Evolutionary conservation across 2,113 vertebrate genomes (phyloP).

Genomic region (Micronisus gabar): DNA sequence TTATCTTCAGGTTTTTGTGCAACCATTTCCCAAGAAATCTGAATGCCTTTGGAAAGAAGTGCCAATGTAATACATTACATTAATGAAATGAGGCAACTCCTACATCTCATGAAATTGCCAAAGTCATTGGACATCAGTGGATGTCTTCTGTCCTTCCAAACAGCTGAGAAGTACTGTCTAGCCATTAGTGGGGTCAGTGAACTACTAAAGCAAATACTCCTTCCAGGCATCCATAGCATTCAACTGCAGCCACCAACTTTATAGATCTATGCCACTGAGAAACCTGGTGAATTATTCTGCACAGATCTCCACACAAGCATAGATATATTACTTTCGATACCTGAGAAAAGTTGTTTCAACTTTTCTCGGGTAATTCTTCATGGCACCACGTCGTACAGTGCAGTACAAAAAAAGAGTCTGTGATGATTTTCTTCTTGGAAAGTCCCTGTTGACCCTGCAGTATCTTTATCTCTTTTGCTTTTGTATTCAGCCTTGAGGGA

Average conservation of each 20-base stretch:
- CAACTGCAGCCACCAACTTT: not conserved
- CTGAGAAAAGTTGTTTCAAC: not conserved
- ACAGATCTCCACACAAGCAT: not conserved
- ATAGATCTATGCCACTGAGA: not conserved
- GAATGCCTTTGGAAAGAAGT: not conserved
- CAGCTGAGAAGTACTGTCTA: not conserved
- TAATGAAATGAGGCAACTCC: not conserved
- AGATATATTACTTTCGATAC: not conserved
- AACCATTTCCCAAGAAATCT: not conserved
- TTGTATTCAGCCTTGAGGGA: not conserved
- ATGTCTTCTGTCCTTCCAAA: not conserved
- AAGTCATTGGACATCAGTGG: not conserved
- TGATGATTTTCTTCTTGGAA: not conserved
- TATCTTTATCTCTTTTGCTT: not conserved
- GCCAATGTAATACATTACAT: rapidly evolving
- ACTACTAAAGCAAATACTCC: not conserved
- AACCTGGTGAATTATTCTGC: not conserved
- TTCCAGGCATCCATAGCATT: not conserved
- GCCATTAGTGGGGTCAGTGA: not conserved
- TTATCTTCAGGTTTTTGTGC: not conserved
- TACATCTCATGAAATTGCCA: not conserved
- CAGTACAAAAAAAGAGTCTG: not conserved
- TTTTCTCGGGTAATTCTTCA: not conserved
- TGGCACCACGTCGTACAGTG: not conserved
- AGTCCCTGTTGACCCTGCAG: not conserved